phyloP scores from a whole-genome alignment of 92 coral and sea anemone species.

The Epizoanthus illoricatus region DNA sequence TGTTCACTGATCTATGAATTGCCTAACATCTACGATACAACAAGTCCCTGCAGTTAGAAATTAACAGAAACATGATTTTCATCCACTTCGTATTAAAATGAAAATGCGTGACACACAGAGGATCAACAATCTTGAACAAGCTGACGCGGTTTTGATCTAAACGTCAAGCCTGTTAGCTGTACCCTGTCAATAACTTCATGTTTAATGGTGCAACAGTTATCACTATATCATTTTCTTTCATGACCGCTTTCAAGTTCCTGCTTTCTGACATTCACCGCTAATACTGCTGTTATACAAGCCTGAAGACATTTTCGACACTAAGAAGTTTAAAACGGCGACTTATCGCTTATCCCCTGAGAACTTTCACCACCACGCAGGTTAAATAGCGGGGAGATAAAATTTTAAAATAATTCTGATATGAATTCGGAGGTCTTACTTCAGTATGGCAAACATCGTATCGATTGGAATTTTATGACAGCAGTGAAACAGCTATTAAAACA shows the following conservation, averaged over 20 bases:
- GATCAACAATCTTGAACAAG: constrained; percentile 3
- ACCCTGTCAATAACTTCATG: constrained; percentile 34
- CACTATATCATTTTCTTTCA: constrained; percentile 55
- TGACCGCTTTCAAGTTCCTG: constrained; percentile 55
- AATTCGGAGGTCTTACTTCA: constrained; percentile 5
- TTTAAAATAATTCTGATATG: neutral
- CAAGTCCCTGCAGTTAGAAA: neutral
- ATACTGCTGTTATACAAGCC: constrained; percentile 38
- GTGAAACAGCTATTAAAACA: neutral
- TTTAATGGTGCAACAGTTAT: constrained; percentile 63
- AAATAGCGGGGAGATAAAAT: neutral
- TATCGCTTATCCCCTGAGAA: constrained; percentile 15
- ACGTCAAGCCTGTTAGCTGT: neutral
- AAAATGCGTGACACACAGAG: constrained; percentile 21
- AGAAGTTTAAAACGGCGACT: constrained; percentile 31
- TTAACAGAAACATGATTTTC: neutral
- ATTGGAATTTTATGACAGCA: constrained; percentile 1
- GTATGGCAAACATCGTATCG: constrained; percentile 15
- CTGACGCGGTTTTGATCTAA: constrained; percentile 16
- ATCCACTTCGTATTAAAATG: neutral
- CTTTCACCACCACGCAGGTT: neutral
- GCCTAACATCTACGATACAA: neutral
- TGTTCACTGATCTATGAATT: neutral
- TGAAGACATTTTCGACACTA: constrained; percentile 39
- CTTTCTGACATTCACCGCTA: constrained; percentile 46